Evolutionary conservation across 2,797 vertebrate genomes (phyloP).

Genomic region (Bradypus variegatus): DNA sequence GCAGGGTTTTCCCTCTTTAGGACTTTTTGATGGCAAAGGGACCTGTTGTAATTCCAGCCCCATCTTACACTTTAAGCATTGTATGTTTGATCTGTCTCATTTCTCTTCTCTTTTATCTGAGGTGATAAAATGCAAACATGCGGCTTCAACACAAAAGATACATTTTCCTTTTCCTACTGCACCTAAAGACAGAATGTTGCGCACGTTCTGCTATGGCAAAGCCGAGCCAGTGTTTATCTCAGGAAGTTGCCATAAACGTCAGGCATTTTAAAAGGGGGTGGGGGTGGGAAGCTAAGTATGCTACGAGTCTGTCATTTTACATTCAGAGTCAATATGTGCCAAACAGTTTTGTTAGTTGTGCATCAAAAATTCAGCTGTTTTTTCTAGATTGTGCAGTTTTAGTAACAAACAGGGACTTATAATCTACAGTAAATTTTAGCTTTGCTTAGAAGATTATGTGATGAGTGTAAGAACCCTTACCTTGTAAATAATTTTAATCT

Average conservation of each 20-base stretch:
- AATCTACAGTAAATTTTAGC: neutral
- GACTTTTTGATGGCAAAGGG: neutral
- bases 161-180: neutral
- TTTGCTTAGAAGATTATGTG: neutral
- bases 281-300: neutral
- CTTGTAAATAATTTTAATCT: neutral
- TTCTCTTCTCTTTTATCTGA: conserved; percentile 26
- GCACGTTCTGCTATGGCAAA: neutral
- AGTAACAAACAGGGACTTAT: neutral
- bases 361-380: conserved; percentile 36
- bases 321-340: conserved; percentile 7
- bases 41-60: conserved; percentile 8
- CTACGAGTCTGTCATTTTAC: conserved; percentile 10
- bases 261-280: neutral
- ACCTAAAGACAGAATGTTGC: neutral
- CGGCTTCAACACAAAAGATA: neutral
- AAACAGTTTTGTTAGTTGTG: conserved; percentile 26
- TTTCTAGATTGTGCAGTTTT: conserved; percentile 29
- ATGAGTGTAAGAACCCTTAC: neutral
- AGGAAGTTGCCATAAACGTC: conserved; percentile 19
- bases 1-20: neutral
- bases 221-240: neutral
- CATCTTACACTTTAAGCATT: neutral
- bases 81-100: conserved; percentile 21
- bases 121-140: conserved; percentile 22